Base-by-base conservation (phyloP, 2,888 invertebrate species). In the Criorhina ranunculi region DNA sequence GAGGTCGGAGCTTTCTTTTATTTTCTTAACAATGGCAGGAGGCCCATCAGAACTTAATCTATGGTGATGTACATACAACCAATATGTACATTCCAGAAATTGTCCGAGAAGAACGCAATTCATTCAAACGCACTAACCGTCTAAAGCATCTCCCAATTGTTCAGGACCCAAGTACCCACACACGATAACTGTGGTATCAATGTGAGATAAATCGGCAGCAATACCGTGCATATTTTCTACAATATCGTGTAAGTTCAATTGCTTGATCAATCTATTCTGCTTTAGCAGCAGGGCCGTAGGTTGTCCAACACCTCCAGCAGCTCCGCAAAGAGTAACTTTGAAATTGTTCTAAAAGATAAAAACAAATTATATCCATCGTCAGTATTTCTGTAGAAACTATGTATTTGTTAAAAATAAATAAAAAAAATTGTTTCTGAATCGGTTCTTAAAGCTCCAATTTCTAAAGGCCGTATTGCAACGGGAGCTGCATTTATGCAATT, bases 301-400 rank as follows among this genome's bases (percentile, higher is more conserved):
- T 92, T 99, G 99, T 3, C 99, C 99, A 90, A 99, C 99, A 73
- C 99, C 99, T 85, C 99, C 99, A 88, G 96, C 95, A 0, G 99
- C 99, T 69, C 99, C 99, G 91, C 98, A 95, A 83, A 99, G 98
- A 87, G 98, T 96, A 62, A 99, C 99, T 94, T 98, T 98, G 89
- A 95, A 95, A 93, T 96, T 95, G 88, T 93, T 94, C 97, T 97
- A 89, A 90, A 81, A n/a, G n/a, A 3, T 24, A 75, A 9, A 44
- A 49, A 59, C 2, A 24, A 24, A 3, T 24, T 24, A 3, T 24
- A 17, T 62, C 9, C 8, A 4, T 42, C 6, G 4, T 24, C 24
- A 24, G 24, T 24, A 3, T 24, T 24, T 24, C 24, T 24, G 2
- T 24, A 4, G n/a, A n/a, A n/a, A n/a, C n/a, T n/a, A n/a, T n/a